phyloP scores from a whole-genome alignment of 2,113 vertebrate species.

The Cariama cristata region DNA sequence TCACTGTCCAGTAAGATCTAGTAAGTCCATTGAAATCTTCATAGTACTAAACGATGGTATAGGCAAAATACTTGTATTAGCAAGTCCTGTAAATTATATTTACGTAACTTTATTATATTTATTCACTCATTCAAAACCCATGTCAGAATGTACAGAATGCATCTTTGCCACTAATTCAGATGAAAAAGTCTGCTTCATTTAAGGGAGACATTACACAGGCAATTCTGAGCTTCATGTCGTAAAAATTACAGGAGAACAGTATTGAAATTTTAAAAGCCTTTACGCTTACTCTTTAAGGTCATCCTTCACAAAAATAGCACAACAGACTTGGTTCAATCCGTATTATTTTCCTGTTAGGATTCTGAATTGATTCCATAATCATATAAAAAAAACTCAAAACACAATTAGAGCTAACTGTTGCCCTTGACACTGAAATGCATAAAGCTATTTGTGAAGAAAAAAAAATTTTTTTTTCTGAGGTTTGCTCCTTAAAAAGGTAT shows the following conservation, averaged over 20 bases:
- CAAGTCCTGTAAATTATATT: background rate
- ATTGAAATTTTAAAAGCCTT: background rate
- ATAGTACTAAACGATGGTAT: background rate
- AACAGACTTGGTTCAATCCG: background rate
- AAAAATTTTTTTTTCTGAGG: constrained; percentile 19
- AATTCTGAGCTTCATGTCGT: background rate
- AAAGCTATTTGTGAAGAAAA: constrained; percentile 27
- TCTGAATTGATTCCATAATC: constrained; percentile 54
- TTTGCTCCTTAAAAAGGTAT: constrained; percentile 43
- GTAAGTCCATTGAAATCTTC: background rate
- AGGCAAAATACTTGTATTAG: background rate
- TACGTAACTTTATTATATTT: background rate
- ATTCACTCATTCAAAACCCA: background rate
- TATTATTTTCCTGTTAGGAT: constrained; percentile 16
- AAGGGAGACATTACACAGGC: background rate
- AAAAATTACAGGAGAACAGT: background rate
- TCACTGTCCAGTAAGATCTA: background rate
- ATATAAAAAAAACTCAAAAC: constrained; percentile 49
- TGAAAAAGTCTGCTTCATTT: background rate
- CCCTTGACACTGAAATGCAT: constrained; percentile 2
- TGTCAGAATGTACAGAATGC: background rate
- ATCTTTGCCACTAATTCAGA: background rate
- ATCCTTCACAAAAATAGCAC: constrained; percentile 23
- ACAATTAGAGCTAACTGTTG: constrained; percentile 54
- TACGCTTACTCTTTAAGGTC: background rate